These are phyloP conservation scores for Malthinus seriepunctatus DNA, from an alignment of 2,888 invertebrate species.

Conservation along the genomic window DNA sequence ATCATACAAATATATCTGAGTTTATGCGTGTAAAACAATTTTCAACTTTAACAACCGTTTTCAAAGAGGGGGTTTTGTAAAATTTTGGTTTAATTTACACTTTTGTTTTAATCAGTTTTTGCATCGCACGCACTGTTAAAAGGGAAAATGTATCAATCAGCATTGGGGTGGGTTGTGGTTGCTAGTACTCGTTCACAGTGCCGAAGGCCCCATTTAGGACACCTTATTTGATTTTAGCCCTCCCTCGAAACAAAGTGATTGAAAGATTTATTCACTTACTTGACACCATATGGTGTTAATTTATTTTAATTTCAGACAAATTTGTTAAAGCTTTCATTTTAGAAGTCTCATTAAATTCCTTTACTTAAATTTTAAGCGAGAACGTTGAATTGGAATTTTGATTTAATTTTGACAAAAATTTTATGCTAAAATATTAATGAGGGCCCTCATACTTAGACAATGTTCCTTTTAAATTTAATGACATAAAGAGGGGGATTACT, in stretches of 20 bases:
- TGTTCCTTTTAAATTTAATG: too few species aligned
- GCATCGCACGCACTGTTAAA: slow-evolving; percentile 24
- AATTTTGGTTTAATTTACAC: not conserved
- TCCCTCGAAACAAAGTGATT: slow-evolving; percentile 35
- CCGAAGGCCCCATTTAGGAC: slow-evolving; percentile 39
- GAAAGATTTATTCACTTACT: slow-evolving; percentile 36
- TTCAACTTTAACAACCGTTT: not conserved
- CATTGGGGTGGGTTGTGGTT: slow-evolving; percentile 37
- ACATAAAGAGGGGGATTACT: too few species aligned
- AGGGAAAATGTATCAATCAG: slow-evolving; percentile 35
- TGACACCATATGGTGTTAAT: slow-evolving; percentile 31
- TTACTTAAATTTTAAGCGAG: too few species aligned
- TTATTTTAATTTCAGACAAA: slow-evolving; percentile 26
- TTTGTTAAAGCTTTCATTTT: slow-evolving; percentile 18
- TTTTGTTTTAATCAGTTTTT: slow-evolving; percentile 7
- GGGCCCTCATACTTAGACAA: too few species aligned
- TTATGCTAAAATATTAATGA: too few species aligned
- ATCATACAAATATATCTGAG: slow-evolving; percentile 36
- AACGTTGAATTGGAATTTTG: too few species aligned
- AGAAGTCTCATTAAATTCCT: too few species aligned
- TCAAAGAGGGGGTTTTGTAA: not conserved
- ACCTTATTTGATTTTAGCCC: slow-evolving; percentile 42
- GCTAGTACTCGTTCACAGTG: slow-evolving; percentile 35
- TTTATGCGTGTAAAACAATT: slow-evolving; percentile 2
- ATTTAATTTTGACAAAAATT: too few species aligned